These are phyloP conservation scores for Geophilus truncorum DNA, from an alignment of 2,888 invertebrate species.

Conservation along the genomic window DNA sequence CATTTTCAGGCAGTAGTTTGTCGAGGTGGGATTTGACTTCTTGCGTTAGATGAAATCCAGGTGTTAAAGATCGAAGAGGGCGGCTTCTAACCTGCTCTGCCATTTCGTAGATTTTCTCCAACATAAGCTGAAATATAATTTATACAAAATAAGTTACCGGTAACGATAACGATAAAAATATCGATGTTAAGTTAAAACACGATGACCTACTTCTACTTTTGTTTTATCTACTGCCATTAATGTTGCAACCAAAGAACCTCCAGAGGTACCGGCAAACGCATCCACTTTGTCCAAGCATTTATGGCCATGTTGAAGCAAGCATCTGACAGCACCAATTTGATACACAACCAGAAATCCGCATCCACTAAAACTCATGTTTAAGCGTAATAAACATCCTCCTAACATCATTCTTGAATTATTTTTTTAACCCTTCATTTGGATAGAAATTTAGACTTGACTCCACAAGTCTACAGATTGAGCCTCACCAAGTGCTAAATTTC, in stretches of 20 bases:
- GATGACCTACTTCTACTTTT: neutral
- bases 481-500: too few relatives aligned
- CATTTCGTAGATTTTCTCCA: neutral
- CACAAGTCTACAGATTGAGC: too few relatives aligned
- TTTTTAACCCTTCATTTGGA: neutral
- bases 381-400: neutral
- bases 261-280: conserved; percentile 28
- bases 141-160: neutral
- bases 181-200: neutral
- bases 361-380: conserved; percentile 30
- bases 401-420: neutral
- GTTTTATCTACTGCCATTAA: neutral
- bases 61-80: conserved; percentile 14
- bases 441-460: neutral
- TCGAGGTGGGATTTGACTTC: neutral
- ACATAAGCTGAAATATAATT: neutral
- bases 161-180: neutral
- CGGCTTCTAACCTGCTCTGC: neutral
- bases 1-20: neutral
- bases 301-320: conserved; percentile 18
- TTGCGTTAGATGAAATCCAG: neutral
- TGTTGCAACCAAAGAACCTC: conserved; percentile 32
- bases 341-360: conserved; percentile 30
- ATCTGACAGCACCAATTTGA: conserved; percentile 20
- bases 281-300: neutral